Conservation (phyloP, 1,140 invertebrate species). For the Drosophila asahinai region DNA sequence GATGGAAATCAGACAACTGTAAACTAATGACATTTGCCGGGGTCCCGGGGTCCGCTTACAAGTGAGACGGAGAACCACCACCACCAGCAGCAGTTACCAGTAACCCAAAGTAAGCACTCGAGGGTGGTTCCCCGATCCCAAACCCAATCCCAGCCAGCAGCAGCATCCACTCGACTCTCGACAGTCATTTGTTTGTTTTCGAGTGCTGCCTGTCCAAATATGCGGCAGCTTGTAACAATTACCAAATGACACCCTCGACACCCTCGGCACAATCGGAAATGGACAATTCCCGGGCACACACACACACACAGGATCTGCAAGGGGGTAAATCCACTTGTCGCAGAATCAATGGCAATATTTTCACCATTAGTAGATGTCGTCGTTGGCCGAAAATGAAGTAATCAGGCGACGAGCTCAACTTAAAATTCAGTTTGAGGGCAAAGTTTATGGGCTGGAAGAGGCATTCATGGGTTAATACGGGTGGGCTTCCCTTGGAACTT, state of each 20-base stretch:
- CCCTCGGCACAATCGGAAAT: conserved; percentile 39
- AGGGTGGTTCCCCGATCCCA: conserved; percentile 53
- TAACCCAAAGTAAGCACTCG: background rate
- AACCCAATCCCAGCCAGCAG: conserved; percentile 9
- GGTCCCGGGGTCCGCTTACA: background rate
- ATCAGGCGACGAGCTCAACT: conserved; percentile 56
- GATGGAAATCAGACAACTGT: conserved; percentile 81
- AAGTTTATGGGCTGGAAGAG: conserved; percentile 73
- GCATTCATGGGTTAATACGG: conserved; percentile 9
- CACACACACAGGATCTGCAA: background rate
- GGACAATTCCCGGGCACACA: conserved; percentile 21
- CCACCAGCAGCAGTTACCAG: conserved; percentile 32
- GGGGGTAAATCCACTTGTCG: conserved; percentile 66
- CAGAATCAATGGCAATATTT: conserved; percentile 80
- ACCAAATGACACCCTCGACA: conserved; percentile 82
- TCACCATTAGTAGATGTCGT: conserved; percentile 64
- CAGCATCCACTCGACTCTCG: conserved; percentile 14
- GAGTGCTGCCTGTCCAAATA: conserved; percentile 74
- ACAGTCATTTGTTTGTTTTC: conserved; percentile 75
- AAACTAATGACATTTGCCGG: conserved; percentile 65
- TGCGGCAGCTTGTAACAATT: conserved; percentile 83
- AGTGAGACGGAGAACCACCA: background rate
- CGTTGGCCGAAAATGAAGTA: conserved; percentile 51
- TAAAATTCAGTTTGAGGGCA: conserved; percentile 57
- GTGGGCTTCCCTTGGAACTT: background rate